These are phyloP conservation scores for Chalcis sispes DNA, from an alignment of 2,888 invertebrate species.

Conservation along the genomic window DNA sequence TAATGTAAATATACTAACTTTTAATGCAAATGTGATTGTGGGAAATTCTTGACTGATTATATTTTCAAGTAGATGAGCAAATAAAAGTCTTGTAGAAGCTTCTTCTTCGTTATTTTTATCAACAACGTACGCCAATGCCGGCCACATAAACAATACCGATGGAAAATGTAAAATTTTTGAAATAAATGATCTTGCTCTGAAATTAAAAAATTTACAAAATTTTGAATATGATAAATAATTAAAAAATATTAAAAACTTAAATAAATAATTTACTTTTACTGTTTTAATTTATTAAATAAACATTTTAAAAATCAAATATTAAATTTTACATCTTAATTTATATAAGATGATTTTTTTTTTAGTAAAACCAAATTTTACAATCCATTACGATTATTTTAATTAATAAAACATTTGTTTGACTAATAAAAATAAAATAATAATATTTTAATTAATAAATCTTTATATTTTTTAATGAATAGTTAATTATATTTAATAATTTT, in stretches of 20 bases:
- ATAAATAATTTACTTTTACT: background rate
- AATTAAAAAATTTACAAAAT: conserved; percentile 54
- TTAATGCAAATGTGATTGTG: conserved; percentile 68
- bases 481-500: too few relatives aligned
- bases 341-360: too few relatives aligned
- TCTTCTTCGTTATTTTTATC: conserved; percentile 67
- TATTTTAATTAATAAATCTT: too few relatives aligned
- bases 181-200: conserved; percentile 70
- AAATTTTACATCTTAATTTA: too few relatives aligned
- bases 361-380: too few relatives aligned
- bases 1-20: conserved; percentile 67
- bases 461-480: too few relatives aligned
- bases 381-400: too few relatives aligned
- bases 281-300: background rate
- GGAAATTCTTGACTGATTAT: conserved; percentile 70
- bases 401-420: too few relatives aligned
- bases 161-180: conserved; percentile 70
- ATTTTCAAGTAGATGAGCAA: conserved; percentile 70
- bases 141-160: conserved; percentile 70
- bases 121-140: conserved; percentile 65
- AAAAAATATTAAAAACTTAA: background rate
- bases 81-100: conserved; percentile 65
- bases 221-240: background rate
- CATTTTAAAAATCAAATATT: too few relatives aligned
- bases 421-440: too few relatives aligned